These are phyloP conservation scores for Lasioglossum albipes DNA, from an alignment of 1,140 invertebrate species.

Conservation along the genomic window DNA sequence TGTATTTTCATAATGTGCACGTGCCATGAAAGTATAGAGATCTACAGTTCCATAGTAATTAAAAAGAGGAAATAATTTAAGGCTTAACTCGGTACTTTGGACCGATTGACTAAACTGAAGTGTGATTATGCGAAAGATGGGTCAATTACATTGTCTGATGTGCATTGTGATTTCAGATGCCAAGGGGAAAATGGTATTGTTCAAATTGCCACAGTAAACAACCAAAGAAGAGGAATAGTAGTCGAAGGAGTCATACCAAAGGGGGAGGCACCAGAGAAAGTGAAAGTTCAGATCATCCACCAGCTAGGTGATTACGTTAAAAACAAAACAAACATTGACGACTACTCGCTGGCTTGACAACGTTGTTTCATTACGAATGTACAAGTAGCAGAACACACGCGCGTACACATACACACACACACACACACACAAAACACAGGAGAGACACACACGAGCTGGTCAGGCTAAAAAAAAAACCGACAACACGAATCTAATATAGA, in stretches of 20 bases:
- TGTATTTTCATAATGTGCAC: too few species aligned
- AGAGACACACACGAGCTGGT: conserved; percentile 1
- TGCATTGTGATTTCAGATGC: conserved; percentile 80
- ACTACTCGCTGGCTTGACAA: conserved; percentile 71
- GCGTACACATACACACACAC: not conserved
- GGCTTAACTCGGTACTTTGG: too few species aligned
- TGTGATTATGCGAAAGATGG: too few species aligned
- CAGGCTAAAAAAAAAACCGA: not conserved
- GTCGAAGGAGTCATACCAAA: conserved; percentile 79
- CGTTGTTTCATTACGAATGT: conserved; percentile 66
- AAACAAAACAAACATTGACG: conserved; percentile 74
- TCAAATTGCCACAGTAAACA: conserved; percentile 89
- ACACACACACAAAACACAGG: not conserved
- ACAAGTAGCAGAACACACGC: conserved; percentile 39
- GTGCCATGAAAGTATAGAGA: too few species aligned
- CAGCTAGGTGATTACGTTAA: conserved; percentile 82
- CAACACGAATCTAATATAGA: conserved; percentile 47
- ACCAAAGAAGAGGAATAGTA: conserved; percentile 86
- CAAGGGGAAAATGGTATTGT: conserved; percentile 93
- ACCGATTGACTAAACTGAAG: too few species aligned
- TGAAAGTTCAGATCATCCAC: conserved; percentile 82
- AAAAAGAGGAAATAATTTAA: too few species aligned
- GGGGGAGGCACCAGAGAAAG: conserved; percentile 78
- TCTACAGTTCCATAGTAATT: too few species aligned
- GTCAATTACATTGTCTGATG: not conserved